A percentile compares a stretch with the other conserved stretches of the same genome.
phyloP scores from a whole-genome alignment of 2,888 invertebrate genomes.

The Lingula anatina region DNA sequence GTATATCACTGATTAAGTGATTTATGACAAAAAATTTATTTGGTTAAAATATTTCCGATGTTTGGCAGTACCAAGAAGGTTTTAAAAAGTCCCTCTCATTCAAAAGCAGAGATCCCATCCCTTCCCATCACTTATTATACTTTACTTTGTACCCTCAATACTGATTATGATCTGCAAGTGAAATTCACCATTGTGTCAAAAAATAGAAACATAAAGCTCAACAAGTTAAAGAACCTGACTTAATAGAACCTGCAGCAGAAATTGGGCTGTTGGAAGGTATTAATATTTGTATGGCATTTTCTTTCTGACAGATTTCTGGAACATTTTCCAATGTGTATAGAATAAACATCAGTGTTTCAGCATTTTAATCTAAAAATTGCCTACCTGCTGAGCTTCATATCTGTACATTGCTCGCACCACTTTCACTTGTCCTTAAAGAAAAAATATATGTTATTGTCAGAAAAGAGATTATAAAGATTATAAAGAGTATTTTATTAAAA shows the following conservation, averaged over 20 bases:
- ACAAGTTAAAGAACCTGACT: too few relatives aligned
- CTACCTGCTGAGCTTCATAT: slow-evolving; percentile 59
- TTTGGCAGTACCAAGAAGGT: too few relatives aligned
- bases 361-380: slow-evolving; percentile 19
- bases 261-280: background rate
- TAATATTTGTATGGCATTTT: background rate
- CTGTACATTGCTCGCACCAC: slow-evolving; percentile 59
- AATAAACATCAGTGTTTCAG: background rate
- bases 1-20: background rate
- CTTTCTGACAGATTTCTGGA: background rate
- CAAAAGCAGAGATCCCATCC: too few relatives aligned
- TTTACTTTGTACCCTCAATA: too few relatives aligned
- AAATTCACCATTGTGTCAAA: too few relatives aligned
- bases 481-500: too few relatives aligned
- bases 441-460: slow-evolving; percentile 4
- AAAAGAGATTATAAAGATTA: too few relatives aligned
- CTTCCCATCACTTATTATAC: too few relatives aligned
- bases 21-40: background rate
- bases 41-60: background rate
- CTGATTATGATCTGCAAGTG: too few relatives aligned
- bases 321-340: background rate
- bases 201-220: too few relatives aligned
- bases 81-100: too few relatives aligned
- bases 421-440: slow-evolving; percentile 53
- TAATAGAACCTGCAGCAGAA: too few relatives aligned